phyloP scores from a whole-genome alignment of 2,888 invertebrate genomes.

The Scelioninae gen. 2 region DNA sequence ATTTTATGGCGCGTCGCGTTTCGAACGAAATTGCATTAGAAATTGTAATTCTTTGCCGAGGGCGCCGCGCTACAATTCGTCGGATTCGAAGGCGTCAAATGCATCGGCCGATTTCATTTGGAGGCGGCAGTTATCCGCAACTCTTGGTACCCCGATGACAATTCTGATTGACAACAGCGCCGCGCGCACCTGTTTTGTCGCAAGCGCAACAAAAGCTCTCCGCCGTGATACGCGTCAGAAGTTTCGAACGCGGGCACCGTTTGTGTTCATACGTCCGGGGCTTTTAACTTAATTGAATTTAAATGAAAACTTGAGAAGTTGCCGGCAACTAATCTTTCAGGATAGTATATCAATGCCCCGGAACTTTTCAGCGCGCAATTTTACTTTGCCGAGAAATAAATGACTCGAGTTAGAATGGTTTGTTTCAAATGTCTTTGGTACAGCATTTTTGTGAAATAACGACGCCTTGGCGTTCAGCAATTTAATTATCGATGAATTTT shows the following conservation, averaged over 20 bases:
- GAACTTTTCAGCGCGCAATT: conserved; percentile 9
- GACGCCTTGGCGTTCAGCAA: conserved; percentile 6
- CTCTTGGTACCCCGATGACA: conserved; percentile 7
- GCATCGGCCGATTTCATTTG: background rate
- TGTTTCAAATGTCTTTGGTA: conserved; percentile 9
- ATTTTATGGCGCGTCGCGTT: conserved; percentile 27
- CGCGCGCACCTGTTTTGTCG: no score
- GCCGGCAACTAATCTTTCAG: conserved; percentile 37
- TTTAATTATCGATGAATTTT: conserved; percentile 26
- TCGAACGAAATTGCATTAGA: conserved; percentile 72
- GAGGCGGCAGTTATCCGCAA: conserved; percentile 8
- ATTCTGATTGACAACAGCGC: conserved; percentile 14
- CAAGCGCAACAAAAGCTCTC: conserved; percentile 2
- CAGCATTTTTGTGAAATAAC: conserved; percentile 11
- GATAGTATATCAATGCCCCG: conserved; percentile 22
- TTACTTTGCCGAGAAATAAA: conserved; percentile 13
- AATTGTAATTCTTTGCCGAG: conserved; percentile 70
- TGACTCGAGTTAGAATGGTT: conserved; percentile 4
- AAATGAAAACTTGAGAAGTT: conserved; percentile 54
- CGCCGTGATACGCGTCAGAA: conserved; percentile 3
- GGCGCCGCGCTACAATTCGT: background rate
- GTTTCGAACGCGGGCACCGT: background rate
- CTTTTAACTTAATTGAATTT: conserved; percentile 55
- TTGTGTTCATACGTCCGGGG: conserved; percentile 16
- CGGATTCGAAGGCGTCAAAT: conserved; percentile 14